Evolutionary conservation across 2,888 invertebrate species (phyloP).

Genomic region (Ophioninae sp.): DNA sequence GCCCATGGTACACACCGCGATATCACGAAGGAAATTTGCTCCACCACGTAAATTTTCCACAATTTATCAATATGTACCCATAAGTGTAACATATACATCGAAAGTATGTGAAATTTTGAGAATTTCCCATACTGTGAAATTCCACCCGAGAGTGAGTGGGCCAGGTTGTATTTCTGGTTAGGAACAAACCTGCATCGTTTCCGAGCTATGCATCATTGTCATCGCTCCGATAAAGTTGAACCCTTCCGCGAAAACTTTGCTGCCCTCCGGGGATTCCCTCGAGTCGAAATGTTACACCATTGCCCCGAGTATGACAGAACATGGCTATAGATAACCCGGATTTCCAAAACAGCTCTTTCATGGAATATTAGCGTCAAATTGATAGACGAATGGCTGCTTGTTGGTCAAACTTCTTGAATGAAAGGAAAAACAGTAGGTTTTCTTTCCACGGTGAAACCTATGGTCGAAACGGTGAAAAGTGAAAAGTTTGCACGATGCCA

Average conservation of each 20-base stretch:
- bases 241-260: constrained; percentile 54
- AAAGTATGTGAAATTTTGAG: not conserved
- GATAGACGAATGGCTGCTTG: too few relatives aligned
- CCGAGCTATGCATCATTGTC: constrained; percentile 75
- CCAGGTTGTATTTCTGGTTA: constrained; percentile 70
- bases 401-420: too few relatives aligned
- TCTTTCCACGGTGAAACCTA: too few relatives aligned
- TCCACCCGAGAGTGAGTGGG: not conserved
- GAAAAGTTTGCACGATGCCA: too few relatives aligned
- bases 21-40: constrained; percentile 44
- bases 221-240: constrained; percentile 74
- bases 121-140: not conserved
- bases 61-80: not conserved
- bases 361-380: too few relatives aligned
- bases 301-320: too few relatives aligned
- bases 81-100: not conserved
- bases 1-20: too few relatives aligned
- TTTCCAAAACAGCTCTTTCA: too few relatives aligned
- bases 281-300: not conserved
- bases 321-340: too few relatives aligned
- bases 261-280: constrained; percentile 13
- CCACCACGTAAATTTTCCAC: constrained; percentile 15
- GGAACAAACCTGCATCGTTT: constrained; percentile 72
- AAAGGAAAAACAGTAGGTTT: too few relatives aligned
- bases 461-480: too few relatives aligned